Conservation (phyloP, 2,113 vertebrate genomes). For the Fulmarus glacialis region DNA sequence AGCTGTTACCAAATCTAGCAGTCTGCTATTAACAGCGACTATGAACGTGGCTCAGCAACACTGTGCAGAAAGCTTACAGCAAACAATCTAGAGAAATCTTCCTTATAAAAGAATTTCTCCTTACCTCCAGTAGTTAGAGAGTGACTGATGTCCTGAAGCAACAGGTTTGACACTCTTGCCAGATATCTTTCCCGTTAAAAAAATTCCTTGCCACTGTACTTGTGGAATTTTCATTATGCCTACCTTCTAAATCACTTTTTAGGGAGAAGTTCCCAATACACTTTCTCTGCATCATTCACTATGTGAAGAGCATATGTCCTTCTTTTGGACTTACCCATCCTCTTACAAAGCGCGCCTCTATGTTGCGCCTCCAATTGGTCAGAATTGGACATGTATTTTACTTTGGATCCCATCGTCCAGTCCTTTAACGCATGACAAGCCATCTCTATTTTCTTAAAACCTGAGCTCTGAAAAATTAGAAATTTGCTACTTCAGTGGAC, state of each 20-base stretch:
- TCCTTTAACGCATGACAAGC: accelerated
- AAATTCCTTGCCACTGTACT: background rate
- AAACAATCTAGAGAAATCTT: background rate
- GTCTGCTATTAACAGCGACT: background rate
- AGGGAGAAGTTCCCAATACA: background rate
- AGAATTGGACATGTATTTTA: accelerated
- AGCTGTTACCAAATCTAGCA: background rate
- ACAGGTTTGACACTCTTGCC: background rate
- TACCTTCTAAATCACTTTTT: background rate
- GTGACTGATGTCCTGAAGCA: background rate
- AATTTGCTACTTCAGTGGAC: background rate
- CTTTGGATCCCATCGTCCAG: background rate
- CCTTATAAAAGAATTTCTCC: background rate
- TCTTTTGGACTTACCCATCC: background rate
- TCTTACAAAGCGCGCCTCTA: background rate
- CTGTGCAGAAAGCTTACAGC: background rate
- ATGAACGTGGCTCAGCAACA: background rate
- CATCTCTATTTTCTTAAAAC: background rate
- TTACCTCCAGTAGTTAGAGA: background rate
- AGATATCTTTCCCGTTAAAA: background rate
- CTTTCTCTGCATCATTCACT: background rate
- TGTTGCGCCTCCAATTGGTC: no score
- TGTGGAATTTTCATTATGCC: background rate
- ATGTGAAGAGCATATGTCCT: background rate
- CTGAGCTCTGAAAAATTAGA: background rate